Evolutionary conservation across 2,888 invertebrate genomes (phyloP).

Genomic region (Aphodius sticticus): DNA sequence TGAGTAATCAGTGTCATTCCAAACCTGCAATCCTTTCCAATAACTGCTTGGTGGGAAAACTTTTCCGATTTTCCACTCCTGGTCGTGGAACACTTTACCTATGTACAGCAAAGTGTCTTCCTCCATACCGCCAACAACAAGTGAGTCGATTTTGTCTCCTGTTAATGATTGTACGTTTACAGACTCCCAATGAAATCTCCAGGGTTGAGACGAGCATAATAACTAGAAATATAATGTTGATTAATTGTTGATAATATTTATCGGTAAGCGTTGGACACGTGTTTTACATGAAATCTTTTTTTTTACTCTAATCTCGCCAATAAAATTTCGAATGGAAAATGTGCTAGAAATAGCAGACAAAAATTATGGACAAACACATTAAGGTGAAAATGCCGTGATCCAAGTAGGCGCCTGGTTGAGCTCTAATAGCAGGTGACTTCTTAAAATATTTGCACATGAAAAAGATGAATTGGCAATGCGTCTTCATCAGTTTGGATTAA

Average conservation of each 20-base stretch:
- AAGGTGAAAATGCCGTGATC: no score
- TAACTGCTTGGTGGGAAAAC: neutral
- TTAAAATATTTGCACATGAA: no score
- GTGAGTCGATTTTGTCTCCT: neutral
- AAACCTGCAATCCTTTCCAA: neutral
- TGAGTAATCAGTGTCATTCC: neutral
- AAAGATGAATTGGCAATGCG: no score
- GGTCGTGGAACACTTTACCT: neutral
- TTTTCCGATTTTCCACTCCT: neutral
- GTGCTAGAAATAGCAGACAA: no score
- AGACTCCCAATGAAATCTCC: neutral
- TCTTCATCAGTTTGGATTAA: no score
- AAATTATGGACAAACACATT: no score
- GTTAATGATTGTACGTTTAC: neutral
- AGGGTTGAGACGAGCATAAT: neutral
- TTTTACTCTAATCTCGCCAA: no score
- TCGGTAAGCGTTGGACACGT: no score
- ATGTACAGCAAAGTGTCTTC: neutral
- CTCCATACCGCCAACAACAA: neutral
- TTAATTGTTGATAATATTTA: neutral
- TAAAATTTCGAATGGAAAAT: no score
- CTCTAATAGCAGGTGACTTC: no score
- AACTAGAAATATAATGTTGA: neutral
- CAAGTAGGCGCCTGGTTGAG: no score
- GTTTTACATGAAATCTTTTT: no score